Base-by-base conservation (phyloP, 1,140 invertebrate species). In the Maconellicoccus hirsutus region DNA sequence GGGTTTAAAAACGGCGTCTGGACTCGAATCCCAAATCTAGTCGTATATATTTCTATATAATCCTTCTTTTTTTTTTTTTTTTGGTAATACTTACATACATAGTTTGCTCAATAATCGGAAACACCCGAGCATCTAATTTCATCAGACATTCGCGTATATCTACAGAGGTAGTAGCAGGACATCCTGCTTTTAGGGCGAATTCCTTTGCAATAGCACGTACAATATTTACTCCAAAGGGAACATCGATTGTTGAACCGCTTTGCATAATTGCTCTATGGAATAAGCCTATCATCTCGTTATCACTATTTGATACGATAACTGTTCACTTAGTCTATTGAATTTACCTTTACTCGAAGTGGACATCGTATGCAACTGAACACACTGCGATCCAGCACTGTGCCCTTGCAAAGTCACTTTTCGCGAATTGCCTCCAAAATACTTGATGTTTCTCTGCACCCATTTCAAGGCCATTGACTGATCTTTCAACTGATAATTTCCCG, bases 401-500 rank as follows among this genome's bases (percentile, higher is more conserved):
- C 82, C 81, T 26, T 81, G 76, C 22, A 83, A 73, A 0, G 83
- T 84, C 10, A 84, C 75, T 27, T 70, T 71, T 1, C 75, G 71
- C 1, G 79, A 75, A 74, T 84, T 79, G n/a, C 83, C 82, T 1
- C 82, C 16, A 76, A 80, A 79, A 4, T 69, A n/a, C 1, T 70
- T 16, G 77, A 79, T 77, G 78, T 84, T 76, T 74, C 77, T 71
- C 73, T 79, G 59, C 0, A 85, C 74, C 81, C 81, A 83, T 52
- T 76, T 75, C 19, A 83, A 71, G 1, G 76, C 79, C 22, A 79
- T 75, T 21, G 77, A 73, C 66, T 82, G 78, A 75, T 84, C 83
- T 76, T 87, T 85, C 0, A 89, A 76, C 0, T 85, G 88, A 75
- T 83, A 86, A 80, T 90, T 85, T 63, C 87, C 84, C 0, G 89